Conservation (phyloP, 2,797 vertebrate species). For the Dermochelys coriacea region DNA sequence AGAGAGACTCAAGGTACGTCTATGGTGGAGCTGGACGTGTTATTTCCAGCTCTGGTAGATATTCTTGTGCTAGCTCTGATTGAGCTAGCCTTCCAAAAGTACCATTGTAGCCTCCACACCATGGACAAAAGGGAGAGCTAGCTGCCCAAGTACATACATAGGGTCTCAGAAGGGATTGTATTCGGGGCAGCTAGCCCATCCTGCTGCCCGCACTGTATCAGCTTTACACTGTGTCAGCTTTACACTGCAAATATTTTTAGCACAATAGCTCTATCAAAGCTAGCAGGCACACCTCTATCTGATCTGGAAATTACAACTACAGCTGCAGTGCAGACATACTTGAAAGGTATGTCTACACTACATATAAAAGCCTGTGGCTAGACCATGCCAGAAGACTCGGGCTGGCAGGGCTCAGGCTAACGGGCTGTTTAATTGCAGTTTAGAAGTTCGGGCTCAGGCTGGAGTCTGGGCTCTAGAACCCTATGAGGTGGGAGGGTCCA, state of each 20-base stretch:
- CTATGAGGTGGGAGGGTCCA: background rate
- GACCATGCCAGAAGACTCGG: background rate
- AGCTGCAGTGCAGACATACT: background rate
- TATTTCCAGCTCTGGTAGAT: background rate
- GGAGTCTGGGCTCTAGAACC: background rate
- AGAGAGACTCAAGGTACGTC: background rate
- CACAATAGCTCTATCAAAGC: background rate
- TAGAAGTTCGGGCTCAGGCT: background rate
- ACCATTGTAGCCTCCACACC: background rate
- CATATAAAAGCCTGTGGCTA: background rate
- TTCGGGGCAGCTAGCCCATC: too few species aligned
- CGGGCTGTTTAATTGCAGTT: background rate
- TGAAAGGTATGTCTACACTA: rapidly evolving
- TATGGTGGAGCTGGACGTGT: background rate
- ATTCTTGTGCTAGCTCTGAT: background rate
- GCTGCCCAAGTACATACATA: background rate
- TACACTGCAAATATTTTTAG: background rate
- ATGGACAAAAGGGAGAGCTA: background rate
- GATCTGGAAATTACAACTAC: background rate
- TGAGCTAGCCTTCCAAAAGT: background rate
- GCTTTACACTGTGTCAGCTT: too few species aligned
- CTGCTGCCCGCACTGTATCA: too few species aligned
- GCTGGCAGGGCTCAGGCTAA: background rate
- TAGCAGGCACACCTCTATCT: background rate
- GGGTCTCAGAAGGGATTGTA: too few species aligned